phyloP scores from a whole-genome alignment of 2,797 vertebrate species.

The Enteromius viviparus region DNA sequence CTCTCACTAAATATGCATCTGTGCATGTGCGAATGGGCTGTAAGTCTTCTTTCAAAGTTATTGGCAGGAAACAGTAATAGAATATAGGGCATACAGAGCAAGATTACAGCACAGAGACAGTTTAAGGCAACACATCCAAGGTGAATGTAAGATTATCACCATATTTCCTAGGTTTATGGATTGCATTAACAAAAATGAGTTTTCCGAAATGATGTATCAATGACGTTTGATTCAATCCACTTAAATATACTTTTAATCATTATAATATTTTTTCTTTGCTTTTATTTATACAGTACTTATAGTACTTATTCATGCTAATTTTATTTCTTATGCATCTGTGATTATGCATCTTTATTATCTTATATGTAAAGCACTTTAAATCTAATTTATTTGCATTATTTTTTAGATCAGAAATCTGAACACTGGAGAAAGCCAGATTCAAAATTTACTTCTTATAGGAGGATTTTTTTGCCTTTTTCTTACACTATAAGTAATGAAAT shows the following conservation, averaged over 20 bases:
- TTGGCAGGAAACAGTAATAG: conserved; percentile 1
- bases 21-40: not conserved
- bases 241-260: not conserved
- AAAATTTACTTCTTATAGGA: not conserved
- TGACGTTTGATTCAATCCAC: not conserved
- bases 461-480: not conserved
- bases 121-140: not conserved
- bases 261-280: not conserved
- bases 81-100: not conserved
- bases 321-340: not conserved
- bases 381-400: not conserved
- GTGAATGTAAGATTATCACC: not conserved
- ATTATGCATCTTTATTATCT: not conserved
- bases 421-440: too few species aligned
- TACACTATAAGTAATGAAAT: not conserved
- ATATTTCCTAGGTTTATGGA: not conserved
- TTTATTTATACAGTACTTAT: not conserved
- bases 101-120: not conserved
- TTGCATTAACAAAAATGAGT: not conserved
- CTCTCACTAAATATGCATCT: conserved; percentile 11
- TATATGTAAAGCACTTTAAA: not conserved
- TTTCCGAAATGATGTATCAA: not conserved
- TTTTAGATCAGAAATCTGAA: not conserved
- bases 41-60: conserved; percentile 9
- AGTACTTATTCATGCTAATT: not conserved